These are phyloP conservation scores for Atractosteus spatula DNA, from an alignment of 2,113 vertebrate genomes.

Conservation along the genomic window DNA sequence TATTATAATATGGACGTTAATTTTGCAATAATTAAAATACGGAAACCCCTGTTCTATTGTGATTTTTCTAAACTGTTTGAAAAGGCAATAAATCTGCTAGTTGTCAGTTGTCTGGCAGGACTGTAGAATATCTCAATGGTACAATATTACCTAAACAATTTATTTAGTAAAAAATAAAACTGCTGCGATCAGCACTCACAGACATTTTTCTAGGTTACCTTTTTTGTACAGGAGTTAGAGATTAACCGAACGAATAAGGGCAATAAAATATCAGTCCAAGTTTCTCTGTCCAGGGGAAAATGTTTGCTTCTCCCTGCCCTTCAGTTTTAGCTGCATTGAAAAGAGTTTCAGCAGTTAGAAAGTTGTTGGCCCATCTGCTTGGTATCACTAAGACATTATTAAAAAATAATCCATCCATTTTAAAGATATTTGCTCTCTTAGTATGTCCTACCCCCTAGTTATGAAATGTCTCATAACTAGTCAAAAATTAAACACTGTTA, in stretches of 20 bases:
- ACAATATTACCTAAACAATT: conserved; percentile 40
- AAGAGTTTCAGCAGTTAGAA: not conserved
- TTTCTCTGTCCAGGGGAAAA: conserved; percentile 65
- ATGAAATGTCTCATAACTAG: too few relatives aligned
- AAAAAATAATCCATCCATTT: too few relatives aligned
- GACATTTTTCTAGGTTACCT: conserved; percentile 32
- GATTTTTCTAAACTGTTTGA: conserved; percentile 44
- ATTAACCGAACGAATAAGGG: conserved; percentile 60
- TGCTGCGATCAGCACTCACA: conserved; percentile 46
- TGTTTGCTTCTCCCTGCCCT: conserved; percentile 57
- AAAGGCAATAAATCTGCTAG: conserved; percentile 44
- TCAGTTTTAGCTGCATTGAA: conserved; percentile 44
- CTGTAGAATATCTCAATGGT: conserved; percentile 29
- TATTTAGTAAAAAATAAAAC: conserved; percentile 45
- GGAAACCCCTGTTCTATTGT: conserved; percentile 36
- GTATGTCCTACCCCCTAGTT: too few relatives aligned
- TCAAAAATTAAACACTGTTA: too few relatives aligned
- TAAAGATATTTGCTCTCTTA: not conserved
- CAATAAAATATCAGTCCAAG: conserved; percentile 65
- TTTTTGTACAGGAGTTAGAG: conserved; percentile 50
- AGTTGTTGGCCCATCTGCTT: too few relatives aligned
- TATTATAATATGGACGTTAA: conserved; percentile 42
- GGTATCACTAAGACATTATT: too few relatives aligned
- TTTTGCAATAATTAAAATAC: conserved; percentile 30
- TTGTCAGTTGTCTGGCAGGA: conserved; percentile 37